A percentile compares a stretch with the other conserved stretches of the same genome.
These are phyloP conservation scores for Acanthosepion pharaonis DNA, from an alignment of 2,888 invertebrate species.

Conservation along the genomic window DNA sequence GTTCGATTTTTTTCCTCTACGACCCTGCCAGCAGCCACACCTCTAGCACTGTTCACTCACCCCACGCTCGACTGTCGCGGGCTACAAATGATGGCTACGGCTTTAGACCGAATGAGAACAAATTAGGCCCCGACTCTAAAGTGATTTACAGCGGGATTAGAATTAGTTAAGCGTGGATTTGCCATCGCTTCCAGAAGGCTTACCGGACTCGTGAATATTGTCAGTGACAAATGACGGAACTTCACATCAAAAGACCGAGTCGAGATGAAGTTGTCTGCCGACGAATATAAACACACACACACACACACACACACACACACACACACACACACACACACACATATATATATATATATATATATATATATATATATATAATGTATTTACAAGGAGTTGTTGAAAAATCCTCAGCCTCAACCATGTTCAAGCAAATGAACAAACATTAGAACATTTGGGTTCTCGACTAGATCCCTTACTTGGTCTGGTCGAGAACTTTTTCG, in stretches of 20 bases:
- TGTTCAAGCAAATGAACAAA: too few species aligned
- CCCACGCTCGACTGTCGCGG: not conserved
- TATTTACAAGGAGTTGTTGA: too few species aligned
- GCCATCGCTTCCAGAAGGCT: not conserved
- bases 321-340: not conserved
- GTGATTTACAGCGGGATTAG: not conserved
- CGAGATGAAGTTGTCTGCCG: not conserved
- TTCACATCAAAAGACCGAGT: not conserved
- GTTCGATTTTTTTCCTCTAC: not conserved
- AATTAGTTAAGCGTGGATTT: constrained; percentile 33
- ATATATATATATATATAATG: not conserved
- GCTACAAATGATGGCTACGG: too few species aligned
- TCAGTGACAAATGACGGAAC: constrained; percentile 33
- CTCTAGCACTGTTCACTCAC: not conserved
- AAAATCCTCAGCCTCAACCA: too few species aligned
- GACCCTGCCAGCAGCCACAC: not conserved
- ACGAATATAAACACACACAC: too few species aligned
- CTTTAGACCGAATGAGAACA: not conserved
- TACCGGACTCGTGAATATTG: constrained; percentile 4
- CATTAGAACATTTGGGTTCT: too few species aligned
- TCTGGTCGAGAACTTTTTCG: too few species aligned
- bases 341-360: not conserved
- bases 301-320: too few species aligned
- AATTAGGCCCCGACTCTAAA: not conserved
- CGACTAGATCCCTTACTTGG: too few species aligned